These are phyloP conservation scores for Portevinia maculata DNA, from an alignment of 2,888 invertebrate species.

Conservation along the genomic window DNA sequence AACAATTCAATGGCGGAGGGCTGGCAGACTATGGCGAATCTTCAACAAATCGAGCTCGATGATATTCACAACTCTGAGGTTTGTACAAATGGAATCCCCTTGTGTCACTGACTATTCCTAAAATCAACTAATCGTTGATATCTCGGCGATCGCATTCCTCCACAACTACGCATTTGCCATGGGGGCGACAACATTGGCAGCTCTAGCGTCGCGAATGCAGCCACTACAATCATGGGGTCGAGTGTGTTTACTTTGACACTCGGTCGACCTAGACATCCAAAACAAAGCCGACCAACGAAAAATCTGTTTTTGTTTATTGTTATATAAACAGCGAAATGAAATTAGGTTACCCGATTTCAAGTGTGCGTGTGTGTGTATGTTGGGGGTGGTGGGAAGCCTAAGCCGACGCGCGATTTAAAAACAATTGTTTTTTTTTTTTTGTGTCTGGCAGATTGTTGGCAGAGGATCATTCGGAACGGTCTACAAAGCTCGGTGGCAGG, in stretches of 20 bases:
- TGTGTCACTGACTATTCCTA: background rate
- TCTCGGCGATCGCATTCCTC: background rate
- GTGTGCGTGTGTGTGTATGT: conserved; percentile 28
- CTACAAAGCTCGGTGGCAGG: conserved; percentile 93
- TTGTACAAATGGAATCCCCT: conserved; percentile 37
- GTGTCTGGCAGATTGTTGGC: conserved; percentile 89
- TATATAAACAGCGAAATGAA: conserved; percentile 67
- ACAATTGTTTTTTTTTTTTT: conserved; percentile 4
- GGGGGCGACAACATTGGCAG: background rate
- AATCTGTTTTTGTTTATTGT: conserved; percentile 67
- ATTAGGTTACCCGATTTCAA: conserved; percentile 70
- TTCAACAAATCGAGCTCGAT: conserved; percentile 63
- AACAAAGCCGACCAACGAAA: conserved; percentile 55
- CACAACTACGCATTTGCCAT: conserved; percentile 31
- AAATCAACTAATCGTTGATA: conserved; percentile 1
- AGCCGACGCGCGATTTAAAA: conserved; percentile 5
- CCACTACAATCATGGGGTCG: background rate
- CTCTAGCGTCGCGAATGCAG: conserved; percentile 6
- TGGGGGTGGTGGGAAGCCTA: conserved; percentile 29
- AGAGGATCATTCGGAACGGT: conserved; percentile 98
- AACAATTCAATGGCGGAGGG: conserved; percentile 63
- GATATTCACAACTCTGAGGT: conserved; percentile 64
- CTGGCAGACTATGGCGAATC: conserved; percentile 58
- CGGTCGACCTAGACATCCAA: conserved; percentile 51
- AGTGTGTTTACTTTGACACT: conserved; percentile 51